Evolutionary conservation across 2,113 vertebrate species (phyloP).

Genomic region (Neogale vison): DNA sequence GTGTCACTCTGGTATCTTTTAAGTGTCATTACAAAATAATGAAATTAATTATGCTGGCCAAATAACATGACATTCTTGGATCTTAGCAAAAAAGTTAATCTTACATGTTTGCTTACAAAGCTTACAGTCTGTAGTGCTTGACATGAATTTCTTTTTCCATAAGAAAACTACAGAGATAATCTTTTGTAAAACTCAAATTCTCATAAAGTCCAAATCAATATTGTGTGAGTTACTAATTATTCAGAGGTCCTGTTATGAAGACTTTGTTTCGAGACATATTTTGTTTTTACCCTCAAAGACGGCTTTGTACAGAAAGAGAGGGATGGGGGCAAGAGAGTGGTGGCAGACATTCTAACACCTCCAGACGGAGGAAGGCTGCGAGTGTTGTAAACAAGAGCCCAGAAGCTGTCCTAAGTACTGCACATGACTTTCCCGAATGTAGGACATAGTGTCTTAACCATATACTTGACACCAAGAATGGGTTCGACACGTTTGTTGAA

Average conservation of each 20-base stretch:
- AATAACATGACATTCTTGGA: constrained; percentile 47
- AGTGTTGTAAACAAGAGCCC: accelerated
- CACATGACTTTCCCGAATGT: accelerated
- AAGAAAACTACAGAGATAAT: neutral
- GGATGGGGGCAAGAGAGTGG: accelerated
- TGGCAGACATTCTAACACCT: neutral
- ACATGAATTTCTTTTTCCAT: neutral
- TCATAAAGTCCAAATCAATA: neutral
- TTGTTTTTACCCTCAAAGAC: neutral
- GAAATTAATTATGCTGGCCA: constrained; percentile 64
- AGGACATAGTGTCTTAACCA: neutral
- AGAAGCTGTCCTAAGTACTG: neutral
- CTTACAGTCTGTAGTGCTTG: neutral
- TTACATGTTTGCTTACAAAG: constrained; percentile 2
- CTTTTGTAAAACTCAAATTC: neutral
- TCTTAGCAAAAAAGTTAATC: constrained; percentile 47
- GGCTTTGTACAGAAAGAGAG: neutral
- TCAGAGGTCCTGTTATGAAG: neutral
- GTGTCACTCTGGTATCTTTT: constrained; percentile 29
- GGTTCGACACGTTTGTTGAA: neutral
- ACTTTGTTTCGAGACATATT: neutral
- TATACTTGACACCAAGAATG: neutral
- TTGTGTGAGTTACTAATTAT: neutral
- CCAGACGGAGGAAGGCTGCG: neutral
- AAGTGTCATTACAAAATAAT: constrained; percentile 55